Percentiles rank a stretch among this genome's conserved stretches.
These are phyloP conservation scores for Tokudaia muenninki DNA, from an alignment of 2,797 vertebrate species.

Conservation along the genomic window DNA sequence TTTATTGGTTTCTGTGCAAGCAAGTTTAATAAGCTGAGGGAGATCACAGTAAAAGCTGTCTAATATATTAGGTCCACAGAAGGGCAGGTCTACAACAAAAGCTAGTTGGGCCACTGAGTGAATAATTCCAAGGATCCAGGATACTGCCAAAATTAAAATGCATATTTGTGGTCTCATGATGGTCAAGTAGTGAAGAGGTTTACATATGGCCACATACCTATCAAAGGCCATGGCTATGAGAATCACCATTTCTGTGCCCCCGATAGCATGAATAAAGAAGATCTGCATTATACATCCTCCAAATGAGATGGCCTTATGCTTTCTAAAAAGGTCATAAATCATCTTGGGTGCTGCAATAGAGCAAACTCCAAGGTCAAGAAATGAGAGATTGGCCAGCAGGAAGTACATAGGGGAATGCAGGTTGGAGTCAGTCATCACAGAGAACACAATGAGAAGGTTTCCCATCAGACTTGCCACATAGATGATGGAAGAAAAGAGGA, in stretches of 20 bases:
- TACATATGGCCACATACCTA: slow-evolving; percentile 73
- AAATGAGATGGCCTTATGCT: slow-evolving; percentile 78
- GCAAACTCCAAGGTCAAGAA: slow-evolving; percentile 80
- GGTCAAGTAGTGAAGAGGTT: slow-evolving; percentile 76
- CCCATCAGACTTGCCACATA: slow-evolving; percentile 68
- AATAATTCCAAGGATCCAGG: slow-evolving; percentile 77
- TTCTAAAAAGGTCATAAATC: slow-evolving; percentile 79
- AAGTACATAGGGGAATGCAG: slow-evolving; percentile 83
- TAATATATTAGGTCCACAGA: slow-evolving; percentile 69
- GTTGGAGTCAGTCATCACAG: slow-evolving; percentile 45
- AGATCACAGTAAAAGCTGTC: slow-evolving; percentile 79
- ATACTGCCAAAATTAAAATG: slow-evolving; percentile 52
- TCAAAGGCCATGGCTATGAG: slow-evolving; percentile 78
- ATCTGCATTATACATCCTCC: slow-evolving; percentile 78
- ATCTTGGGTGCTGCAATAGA: slow-evolving; percentile 81
- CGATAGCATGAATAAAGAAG: slow-evolving; percentile 82
- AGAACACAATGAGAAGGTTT: slow-evolving; percentile 74
- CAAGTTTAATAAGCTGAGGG: slow-evolving; percentile 74
- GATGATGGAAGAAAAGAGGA: slow-evolving; percentile 68
- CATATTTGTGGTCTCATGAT: slow-evolving; percentile 72
- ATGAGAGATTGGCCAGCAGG: slow-evolving; percentile 81
- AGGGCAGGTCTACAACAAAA: slow-evolving; percentile 62
- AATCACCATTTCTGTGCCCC: slow-evolving; percentile 78
- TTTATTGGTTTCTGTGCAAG: slow-evolving; percentile 60
- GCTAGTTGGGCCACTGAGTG: slow-evolving; percentile 75